phyloP scores from a whole-genome alignment of 2,888 invertebrate species.

The Agonopterix subpropinquella region DNA sequence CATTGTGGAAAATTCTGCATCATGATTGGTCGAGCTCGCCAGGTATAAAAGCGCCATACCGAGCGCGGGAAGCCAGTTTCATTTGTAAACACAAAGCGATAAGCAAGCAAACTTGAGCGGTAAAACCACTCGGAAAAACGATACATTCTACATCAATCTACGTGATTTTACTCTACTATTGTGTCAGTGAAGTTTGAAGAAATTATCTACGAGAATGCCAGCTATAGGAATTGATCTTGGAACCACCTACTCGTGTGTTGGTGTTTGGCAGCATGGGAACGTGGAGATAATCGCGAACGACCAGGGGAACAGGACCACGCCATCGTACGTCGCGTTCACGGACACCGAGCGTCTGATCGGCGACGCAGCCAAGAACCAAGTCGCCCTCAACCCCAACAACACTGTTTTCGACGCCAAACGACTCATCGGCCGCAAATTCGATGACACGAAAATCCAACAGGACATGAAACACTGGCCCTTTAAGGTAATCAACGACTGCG shows the following conservation, averaged over 20 bases:
- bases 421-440: conserved; percentile 81
- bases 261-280: conserved; percentile 66
- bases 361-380: conserved; percentile 78
- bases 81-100: background rate
- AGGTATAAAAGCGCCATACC: background rate
- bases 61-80: background rate
- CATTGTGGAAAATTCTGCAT: background rate
- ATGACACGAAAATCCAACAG: conserved; percentile 79
- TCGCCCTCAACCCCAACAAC: conserved; percentile 79
- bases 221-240: conserved; percentile 53
- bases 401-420: conserved; percentile 82
- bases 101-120: background rate
- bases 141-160: background rate
- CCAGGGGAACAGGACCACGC: conserved; percentile 79
- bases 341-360: conserved; percentile 77
- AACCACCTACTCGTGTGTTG: conserved; percentile 50
- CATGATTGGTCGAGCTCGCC: background rate
- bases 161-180: too few species aligned
- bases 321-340: conserved; percentile 80
- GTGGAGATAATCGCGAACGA: conserved; percentile 78
- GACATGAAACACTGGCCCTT: conserved; percentile 89
- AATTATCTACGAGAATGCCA: conserved; percentile 21
- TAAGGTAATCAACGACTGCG: conserved; percentile 73
- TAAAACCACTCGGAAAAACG: background rate
- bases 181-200: background rate